Percentiles rank a stretch among this genome's conserved stretches.
phyloP scores from a whole-genome alignment of 2,888 invertebrate genomes.

The Drosophila kambysellisi region DNA sequence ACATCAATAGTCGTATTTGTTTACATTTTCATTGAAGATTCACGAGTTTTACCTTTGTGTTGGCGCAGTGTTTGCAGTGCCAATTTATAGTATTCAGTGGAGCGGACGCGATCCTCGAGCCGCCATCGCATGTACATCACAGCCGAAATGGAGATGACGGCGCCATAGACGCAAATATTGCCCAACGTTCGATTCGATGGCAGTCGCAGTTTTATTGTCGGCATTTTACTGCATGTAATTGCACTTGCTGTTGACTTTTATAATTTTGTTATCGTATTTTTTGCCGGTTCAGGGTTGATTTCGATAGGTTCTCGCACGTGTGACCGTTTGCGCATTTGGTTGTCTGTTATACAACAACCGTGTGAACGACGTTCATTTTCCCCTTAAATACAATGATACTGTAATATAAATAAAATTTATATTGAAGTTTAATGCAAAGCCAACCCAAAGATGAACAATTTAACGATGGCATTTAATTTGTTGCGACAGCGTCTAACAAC shows the following conservation, averaged over 20 bases:
- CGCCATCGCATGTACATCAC: conserved; percentile 85
- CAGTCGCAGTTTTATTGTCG: conserved; percentile 61
- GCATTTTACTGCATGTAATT: conserved; percentile 22
- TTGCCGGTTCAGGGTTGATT: conserved; percentile 45
- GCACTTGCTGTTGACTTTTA: conserved; percentile 31
- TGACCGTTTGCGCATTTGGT: conserved; percentile 24
- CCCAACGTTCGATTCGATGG: conserved; percentile 87
- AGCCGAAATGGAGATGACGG: conserved; percentile 85
- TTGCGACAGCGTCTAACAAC: conserved; percentile 49
- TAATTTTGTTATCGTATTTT: conserved; percentile 49
- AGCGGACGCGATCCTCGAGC: conserved; percentile 87
- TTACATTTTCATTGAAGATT: conserved; percentile 2
- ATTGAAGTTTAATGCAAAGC: conserved; percentile 10
- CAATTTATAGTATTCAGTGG: conserved; percentile 88
- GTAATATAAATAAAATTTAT: not conserved
- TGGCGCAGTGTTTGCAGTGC: conserved; percentile 87
- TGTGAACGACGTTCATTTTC: conserved; percentile 4
- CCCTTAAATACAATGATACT: conserved; percentile 32
- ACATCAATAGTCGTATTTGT: not conserved
- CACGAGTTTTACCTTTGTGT: conserved; percentile 69
- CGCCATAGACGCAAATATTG: conserved; percentile 89
- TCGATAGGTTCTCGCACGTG: conserved; percentile 43
- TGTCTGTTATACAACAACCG: conserved; percentile 58
- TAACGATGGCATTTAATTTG: conserved; percentile 39
- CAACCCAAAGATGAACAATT: conserved; percentile 47